phyloP scores from a whole-genome alignment of 1,140 invertebrate species.

The Sitobion miscanthi region DNA sequence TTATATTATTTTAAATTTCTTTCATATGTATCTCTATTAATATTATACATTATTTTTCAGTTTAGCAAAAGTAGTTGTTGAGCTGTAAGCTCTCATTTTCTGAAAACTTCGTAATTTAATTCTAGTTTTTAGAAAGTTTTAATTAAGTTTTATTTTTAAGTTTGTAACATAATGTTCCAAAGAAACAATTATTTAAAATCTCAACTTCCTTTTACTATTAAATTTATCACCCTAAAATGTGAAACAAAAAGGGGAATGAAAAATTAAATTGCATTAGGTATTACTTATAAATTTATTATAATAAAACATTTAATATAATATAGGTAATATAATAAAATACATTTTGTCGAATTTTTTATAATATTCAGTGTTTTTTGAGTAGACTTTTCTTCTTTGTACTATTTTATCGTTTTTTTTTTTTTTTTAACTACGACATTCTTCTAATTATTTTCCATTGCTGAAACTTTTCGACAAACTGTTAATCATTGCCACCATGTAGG shows the following conservation, averaged over 20 bases:
- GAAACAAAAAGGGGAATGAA: neutral
- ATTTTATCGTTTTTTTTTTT: neutral
- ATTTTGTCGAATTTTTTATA: neutral
- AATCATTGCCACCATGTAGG: neutral
- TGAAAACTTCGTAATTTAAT: neutral
- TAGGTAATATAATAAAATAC: neutral
- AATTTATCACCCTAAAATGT: neutral
- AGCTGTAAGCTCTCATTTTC: neutral
- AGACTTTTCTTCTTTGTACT: neutral
- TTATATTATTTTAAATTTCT: neutral
- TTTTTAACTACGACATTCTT: neutral
- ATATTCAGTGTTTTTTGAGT: neutral
- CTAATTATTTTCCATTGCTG: neutral
- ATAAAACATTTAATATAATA: neutral
- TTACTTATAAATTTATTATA: neutral
- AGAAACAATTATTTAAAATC: conserved; percentile 2
- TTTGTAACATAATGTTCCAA: neutral
- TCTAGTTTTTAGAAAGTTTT: neutral
- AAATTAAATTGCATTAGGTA: neutral
- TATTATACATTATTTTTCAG: neutral
- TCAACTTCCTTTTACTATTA: neutral
- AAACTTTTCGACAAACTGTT: neutral
- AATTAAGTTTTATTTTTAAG: neutral
- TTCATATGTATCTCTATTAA: neutral
- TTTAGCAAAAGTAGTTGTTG: neutral